Conservation (phyloP, 2,113 vertebrate genomes). For the Hemiscyllium ocellatum region DNA sequence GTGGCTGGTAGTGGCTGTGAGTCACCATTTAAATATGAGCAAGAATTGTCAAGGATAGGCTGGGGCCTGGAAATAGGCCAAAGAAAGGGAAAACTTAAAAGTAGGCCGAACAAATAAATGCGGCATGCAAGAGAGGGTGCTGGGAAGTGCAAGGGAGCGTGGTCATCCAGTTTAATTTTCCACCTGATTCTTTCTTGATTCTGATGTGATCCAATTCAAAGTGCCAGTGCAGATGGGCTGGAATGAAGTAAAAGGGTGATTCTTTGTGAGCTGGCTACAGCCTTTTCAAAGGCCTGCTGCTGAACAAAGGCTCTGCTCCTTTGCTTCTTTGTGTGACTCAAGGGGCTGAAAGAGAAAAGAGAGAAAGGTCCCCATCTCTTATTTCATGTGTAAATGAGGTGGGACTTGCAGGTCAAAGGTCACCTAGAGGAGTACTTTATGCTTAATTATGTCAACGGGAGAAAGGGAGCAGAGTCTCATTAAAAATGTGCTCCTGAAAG, state of each 20-base stretch:
- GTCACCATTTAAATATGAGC: neutral
- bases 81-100: neutral
- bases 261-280: neutral
- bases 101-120: neutral
- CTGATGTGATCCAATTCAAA: conserved; percentile 24
- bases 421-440: conserved; percentile 25
- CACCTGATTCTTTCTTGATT: conserved; percentile 16
- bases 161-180: conserved; percentile 13
- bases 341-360: conserved; percentile 21
- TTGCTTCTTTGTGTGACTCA: neutral
- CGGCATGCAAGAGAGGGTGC: neutral
- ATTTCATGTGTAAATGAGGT: conserved; percentile 38
- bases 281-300: neutral
- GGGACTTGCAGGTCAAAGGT: conserved; percentile 20
- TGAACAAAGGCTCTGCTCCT: conserved; percentile 2
- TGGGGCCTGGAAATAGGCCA: neutral
- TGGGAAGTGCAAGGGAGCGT: neutral
- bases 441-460: conserved; percentile 13
- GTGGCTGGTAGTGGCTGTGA: neutral
- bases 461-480: conserved; percentile 31
- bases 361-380: conserved; percentile 25
- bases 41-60: neutral
- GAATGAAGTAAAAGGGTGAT: conserved; percentile 26
- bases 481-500: neutral
- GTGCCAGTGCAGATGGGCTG: conserved; percentile 32